Conservation (phyloP, 2,113 vertebrate genomes). For the Solea solea region DNA sequence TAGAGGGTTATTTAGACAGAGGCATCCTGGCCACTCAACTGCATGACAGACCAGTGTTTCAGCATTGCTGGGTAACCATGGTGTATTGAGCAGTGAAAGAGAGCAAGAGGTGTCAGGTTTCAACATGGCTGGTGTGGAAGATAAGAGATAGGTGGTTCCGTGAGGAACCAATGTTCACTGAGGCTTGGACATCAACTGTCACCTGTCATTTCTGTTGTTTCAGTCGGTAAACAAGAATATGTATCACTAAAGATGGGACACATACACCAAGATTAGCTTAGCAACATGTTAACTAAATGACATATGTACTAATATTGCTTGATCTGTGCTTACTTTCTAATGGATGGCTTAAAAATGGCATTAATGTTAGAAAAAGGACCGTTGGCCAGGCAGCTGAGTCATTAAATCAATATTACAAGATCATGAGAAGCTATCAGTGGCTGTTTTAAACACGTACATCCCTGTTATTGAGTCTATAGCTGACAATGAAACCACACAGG, state of each 20-base stretch:
- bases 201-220: background rate
- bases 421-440: slow-evolving; percentile 39
- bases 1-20: slow-evolving; percentile 10
- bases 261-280: background rate
- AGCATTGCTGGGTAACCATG: slow-evolving; percentile 43
- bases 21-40: background rate
- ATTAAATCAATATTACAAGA: slow-evolving; percentile 55
- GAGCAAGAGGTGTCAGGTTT: slow-evolving; percentile 26
- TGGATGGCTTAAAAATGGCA: slow-evolving; percentile 32
- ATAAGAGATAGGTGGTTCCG: slow-evolving; percentile 23
- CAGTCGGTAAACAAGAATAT: background rate
- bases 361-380: slow-evolving; percentile 28
- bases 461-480: slow-evolving; percentile 24
- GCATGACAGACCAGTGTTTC: slow-evolving; percentile 41
- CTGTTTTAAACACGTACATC: slow-evolving; percentile 34
- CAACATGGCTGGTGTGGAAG: slow-evolving; percentile 16
- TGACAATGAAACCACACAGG: slow-evolving; percentile 26
- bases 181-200: slow-evolving; percentile 11
- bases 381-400: slow-evolving; percentile 40
- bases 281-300: slow-evolving; percentile 3
- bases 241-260: background rate
- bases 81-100: slow-evolving; percentile 25
- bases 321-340: slow-evolving; percentile 13
- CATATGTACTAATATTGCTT: background rate
- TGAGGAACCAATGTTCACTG: slow-evolving; percentile 27